Percentiles rank a stretch among this genome's conserved stretches.
phyloP scores from a whole-genome alignment of 2,888 invertebrate species.

The Caenorhabditis sp. region DNA sequence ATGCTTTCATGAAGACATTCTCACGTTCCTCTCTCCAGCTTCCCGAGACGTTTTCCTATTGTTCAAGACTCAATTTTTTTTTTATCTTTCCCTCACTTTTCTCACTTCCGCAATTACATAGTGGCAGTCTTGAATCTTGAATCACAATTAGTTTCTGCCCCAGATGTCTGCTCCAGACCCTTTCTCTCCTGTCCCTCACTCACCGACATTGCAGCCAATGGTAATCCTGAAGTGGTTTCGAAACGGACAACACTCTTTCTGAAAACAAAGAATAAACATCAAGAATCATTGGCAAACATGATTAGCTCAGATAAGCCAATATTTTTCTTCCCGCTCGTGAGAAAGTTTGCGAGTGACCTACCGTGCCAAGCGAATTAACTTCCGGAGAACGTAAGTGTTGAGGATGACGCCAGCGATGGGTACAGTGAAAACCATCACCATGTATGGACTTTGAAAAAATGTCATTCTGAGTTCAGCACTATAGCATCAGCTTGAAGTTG shows the following conservation, averaged over 20 bases:
- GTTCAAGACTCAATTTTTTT: not conserved
- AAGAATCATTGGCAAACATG: conserved; percentile 39
- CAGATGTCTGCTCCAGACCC: conserved; percentile 22
- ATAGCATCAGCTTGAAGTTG: conserved; percentile 34
- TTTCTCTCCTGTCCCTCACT: conserved; percentile 23
- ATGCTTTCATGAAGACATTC: conserved; percentile 32
- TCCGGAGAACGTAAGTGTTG: conserved; percentile 78
- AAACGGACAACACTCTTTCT: conserved; percentile 72
- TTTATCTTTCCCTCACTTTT: not conserved
- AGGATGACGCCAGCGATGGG: conserved; percentile 77
- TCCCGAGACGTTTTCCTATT: conserved; percentile 12
- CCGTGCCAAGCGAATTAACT: conserved; percentile 75
- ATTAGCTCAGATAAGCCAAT: not conserved
- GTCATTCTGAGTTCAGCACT: conserved; percentile 19
- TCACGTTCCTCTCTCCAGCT: conserved; percentile 25
- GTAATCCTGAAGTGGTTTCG: conserved; percentile 80
- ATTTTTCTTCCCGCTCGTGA: not conserved
- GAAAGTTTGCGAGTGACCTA: conserved; percentile 41
- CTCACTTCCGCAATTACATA: conserved; percentile 41
- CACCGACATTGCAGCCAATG: conserved; percentile 80
- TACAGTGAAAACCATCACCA: conserved; percentile 72
- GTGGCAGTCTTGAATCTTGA: conserved; percentile 21
- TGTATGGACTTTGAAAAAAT: conserved; percentile 59
- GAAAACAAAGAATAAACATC: conserved; percentile 34
- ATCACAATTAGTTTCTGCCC: conserved; percentile 27